Percentiles rank a stretch among this genome's conserved stretches.
These are phyloP conservation scores for Cyprinella venusta DNA, from an alignment of 2,797 vertebrate species.

Conservation along the genomic window DNA sequence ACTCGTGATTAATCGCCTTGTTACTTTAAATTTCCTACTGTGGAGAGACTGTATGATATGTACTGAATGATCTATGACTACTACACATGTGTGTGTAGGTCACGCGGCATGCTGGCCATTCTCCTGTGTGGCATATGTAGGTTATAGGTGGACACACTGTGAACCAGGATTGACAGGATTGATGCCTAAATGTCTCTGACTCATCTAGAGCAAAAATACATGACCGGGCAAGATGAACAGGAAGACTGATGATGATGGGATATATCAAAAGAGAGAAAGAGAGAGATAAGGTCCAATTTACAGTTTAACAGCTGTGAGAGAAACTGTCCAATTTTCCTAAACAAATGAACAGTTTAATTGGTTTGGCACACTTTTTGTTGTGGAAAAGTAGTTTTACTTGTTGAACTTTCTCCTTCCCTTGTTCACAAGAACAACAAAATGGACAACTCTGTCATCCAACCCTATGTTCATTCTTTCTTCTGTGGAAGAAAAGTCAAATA, in stretches of 20 bases:
- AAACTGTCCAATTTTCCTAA: neutral
- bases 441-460: neutral
- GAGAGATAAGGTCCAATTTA: neutral
- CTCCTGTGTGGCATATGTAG: slow-evolving; percentile 31
- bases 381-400: neutral
- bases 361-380: neutral
- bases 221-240: neutral
- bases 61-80: neutral
- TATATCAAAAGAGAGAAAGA: neutral
- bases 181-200: slow-evolving; percentile 10
- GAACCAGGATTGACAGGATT: slow-evolving; percentile 29
- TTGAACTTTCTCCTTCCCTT: neutral
- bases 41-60: neutral
- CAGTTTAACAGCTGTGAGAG: slow-evolving; percentile 11
- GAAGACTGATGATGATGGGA: slow-evolving; percentile 4
- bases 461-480: neutral
- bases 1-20: slow-evolving; percentile 5
- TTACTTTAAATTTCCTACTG: slow-evolving; percentile 8
- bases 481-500: neutral
- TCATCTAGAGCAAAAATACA: slow-evolving; percentile 30
- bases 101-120: slow-evolving; percentile 10
- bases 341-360: slow-evolving; percentile 23
- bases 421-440: neutral
- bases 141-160: slow-evolving; percentile 17
- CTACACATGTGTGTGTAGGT: neutral